phyloP scores from a whole-genome alignment of 2,797 vertebrate species.

The Peromyscus nudipes region DNA sequence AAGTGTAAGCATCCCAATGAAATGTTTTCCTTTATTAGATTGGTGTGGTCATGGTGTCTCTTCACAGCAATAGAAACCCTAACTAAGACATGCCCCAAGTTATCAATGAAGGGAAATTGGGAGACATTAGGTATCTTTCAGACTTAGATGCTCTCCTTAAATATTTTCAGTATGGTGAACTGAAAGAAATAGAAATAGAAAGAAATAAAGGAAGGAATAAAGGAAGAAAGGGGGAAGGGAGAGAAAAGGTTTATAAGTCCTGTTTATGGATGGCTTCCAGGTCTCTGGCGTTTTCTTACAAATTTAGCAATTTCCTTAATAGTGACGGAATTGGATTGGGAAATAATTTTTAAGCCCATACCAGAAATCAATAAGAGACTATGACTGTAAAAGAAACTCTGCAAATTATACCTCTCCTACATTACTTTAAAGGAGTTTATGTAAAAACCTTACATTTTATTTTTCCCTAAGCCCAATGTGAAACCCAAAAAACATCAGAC shows the following conservation, averaged over 20 bases:
- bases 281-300: not conserved
- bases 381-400: conserved; percentile 68
- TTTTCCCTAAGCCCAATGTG: conserved; percentile 36
- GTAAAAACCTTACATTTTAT: not conserved
- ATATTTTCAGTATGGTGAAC: not conserved
- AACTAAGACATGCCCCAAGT: not conserved
- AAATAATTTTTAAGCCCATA: conserved; percentile 49
- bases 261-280: not conserved
- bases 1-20: not conserved
- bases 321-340: not conserved
- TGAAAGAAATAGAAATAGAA: not conserved
- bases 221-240: no score
- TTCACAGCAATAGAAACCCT: not conserved
- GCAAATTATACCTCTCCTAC: conserved; percentile 72
- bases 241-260: not conserved
- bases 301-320: conserved; percentile 2
- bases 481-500: conserved; percentile 72
- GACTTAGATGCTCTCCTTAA: not conserved
- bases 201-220: not conserved
- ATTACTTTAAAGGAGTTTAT: not conserved
- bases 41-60: not conserved
- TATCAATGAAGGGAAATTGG: not conserved
- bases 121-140: conserved; percentile 43
- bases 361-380: conserved; percentile 21
- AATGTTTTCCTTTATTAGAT: not conserved